Evolutionary conservation across 2,888 invertebrate genomes (phyloP).

Genomic region (Cenopis cana): DNA sequence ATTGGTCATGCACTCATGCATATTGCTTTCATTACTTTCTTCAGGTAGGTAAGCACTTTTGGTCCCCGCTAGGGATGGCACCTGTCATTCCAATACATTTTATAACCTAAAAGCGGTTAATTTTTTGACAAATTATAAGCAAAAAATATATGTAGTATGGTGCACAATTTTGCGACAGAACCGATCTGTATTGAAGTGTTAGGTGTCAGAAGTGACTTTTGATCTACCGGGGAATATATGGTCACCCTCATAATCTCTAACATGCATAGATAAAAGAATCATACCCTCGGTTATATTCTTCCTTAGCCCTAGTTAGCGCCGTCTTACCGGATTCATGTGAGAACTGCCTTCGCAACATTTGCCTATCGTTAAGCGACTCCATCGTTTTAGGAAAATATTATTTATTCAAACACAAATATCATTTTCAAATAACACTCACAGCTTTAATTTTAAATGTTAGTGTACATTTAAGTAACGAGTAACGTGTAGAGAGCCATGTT

Average conservation of each 20-base stretch:
- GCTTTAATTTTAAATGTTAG: not conserved
- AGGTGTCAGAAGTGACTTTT: not conserved
- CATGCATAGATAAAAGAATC: slow-evolving; percentile 40
- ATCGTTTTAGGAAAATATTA: slow-evolving; percentile 48
- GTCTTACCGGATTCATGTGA: slow-evolving; percentile 79
- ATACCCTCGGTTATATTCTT: slow-evolving; percentile 77
- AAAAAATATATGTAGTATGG: not conserved
- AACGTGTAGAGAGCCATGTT: slow-evolving; percentile 21
- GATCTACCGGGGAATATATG: not conserved
- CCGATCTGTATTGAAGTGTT: not conserved
- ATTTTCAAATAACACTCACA: slow-evolving; percentile 6
- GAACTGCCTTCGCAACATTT: slow-evolving; percentile 72
- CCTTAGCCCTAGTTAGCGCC: slow-evolving; percentile 69
- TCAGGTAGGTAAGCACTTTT: not conserved
- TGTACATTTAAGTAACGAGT: slow-evolving; percentile 1
- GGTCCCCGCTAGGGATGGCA: not conserved
- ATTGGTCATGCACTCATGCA: not conserved
- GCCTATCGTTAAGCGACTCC: slow-evolving; percentile 40
- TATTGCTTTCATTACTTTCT: not conserved
- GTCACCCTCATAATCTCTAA: not conserved
- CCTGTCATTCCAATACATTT: not conserved
- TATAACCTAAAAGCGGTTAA: not conserved
- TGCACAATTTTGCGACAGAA: not conserved
- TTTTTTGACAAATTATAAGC: not conserved
- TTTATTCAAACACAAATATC: slow-evolving; percentile 15